These are phyloP conservation scores for Pangasius djambal DNA, from an alignment of 2,797 vertebrate genomes.

Conservation along the genomic window DNA sequence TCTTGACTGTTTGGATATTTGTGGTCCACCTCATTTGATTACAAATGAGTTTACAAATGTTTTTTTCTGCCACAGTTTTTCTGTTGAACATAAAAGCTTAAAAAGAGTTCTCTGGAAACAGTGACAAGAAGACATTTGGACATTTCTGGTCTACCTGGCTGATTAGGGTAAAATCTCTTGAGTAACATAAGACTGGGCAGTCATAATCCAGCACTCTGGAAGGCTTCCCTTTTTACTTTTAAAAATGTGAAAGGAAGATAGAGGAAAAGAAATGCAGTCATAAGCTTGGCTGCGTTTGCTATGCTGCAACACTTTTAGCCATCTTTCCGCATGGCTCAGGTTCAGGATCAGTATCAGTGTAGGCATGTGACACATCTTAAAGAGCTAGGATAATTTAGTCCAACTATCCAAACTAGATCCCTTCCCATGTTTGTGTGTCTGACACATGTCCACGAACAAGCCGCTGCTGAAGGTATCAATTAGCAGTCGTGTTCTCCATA, in stretches of 20 bases:
- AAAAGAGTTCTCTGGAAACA: constrained; percentile 33
- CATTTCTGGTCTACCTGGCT: constrained; percentile 45
- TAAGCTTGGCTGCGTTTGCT: constrained; percentile 20
- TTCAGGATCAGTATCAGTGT: constrained; percentile 52
- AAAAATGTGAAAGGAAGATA: background rate
- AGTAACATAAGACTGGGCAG: constrained; percentile 41
- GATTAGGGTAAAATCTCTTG: constrained; percentile 49
- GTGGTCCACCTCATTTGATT: background rate
- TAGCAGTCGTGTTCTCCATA: constrained; percentile 31
- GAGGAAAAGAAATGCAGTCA: background rate
- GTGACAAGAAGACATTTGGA: constrained; percentile 35
- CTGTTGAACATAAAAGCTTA: background rate
- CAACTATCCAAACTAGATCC: constrained; percentile 38
- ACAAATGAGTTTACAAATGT: background rate
- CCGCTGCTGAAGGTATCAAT: constrained; percentile 51
- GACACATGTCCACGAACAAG: constrained; percentile 47
- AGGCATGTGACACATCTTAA: constrained; percentile 51
- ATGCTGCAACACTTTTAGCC: constrained; percentile 11
- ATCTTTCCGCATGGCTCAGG: constrained; percentile 20
- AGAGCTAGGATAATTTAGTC: constrained; percentile 43
- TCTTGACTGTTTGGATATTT: background rate
- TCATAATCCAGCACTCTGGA: constrained; percentile 44
- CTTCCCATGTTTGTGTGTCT: constrained; percentile 45
- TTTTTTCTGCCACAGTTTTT: background rate
- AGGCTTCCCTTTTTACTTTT: constrained; percentile 36